Base-by-base conservation (phyloP, 2,113 vertebrate genomes). In the Seriola rivoliana region DNA sequence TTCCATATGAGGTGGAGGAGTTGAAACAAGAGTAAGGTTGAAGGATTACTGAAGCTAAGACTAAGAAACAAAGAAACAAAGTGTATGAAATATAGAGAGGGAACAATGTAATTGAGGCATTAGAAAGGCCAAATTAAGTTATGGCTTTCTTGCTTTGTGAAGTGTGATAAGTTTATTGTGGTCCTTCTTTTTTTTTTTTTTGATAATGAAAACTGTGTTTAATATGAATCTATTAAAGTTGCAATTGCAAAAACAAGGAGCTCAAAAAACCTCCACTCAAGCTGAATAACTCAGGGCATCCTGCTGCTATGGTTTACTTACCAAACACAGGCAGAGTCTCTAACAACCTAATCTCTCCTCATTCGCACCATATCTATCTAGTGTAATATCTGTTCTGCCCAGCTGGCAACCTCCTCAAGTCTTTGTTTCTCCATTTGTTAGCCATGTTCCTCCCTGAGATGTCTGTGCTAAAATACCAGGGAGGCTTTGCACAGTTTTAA, bases 401-500 rank as follows among this genome's bases (percentile, higher is more conserved):
- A 77, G 59, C 76, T 80, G 71, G 69, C 48, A 78, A 42, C 68
- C 71, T 65, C 16, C 36, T 85, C 10, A 8, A 71, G 73, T 80
- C 71, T 77, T 77, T 82, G 62, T 87, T 66, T 77, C 70, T 69
- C 16, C 34, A 65, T 84, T 90, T 82, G 68, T 84, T 84, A 77
- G 59, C 59, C 32, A 36, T 72, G 40, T 78, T 66, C 84, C 75
- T 67, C 50, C 63, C 54, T 21, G 44, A 40, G 74, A 73, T 70
- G 62, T 60, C 64, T 72, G 29, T 62, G 17, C 38, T 80, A 25
- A 65, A 85, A 70, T 64, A 57, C 34, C 32, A 44, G 34, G 1
- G 46, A 85, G 69, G 77, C 62, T 71, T 89, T 85, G 75, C 75
- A 72, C 52, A 75, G 50, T 84, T 90, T 89, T 81, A 80, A 80